A percentile compares a stretch with the other conserved stretches of the same genome.
Conservation (phyloP, 2,888 invertebrate species). For the Drosophila rellima region DNA sequence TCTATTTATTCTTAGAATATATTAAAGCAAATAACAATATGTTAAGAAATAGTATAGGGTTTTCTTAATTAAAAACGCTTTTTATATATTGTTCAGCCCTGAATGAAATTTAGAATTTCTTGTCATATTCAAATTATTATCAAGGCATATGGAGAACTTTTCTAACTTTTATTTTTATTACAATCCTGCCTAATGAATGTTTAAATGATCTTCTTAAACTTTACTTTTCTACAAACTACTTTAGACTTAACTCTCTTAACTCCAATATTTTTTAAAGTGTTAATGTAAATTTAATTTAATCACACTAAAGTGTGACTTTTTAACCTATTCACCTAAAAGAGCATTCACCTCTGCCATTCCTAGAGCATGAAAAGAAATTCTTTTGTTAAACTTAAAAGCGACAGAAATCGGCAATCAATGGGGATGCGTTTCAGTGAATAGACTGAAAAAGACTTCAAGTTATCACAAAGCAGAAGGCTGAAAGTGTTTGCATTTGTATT, state of each 20-base stretch:
- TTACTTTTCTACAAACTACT: too few species aligned
- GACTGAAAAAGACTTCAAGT: slow-evolving; percentile 58
- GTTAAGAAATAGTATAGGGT: neutral
- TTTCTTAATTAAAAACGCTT: neutral
- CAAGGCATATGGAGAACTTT: neutral
- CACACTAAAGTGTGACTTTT: neutral
- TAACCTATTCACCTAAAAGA: slow-evolving; percentile 18
- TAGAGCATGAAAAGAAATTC: slow-evolving; percentile 3
- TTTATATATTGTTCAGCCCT: neutral
- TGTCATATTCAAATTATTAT: neutral
- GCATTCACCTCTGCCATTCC: slow-evolving; percentile 22
- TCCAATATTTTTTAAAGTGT: too few species aligned
- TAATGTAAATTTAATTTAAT: too few species aligned
- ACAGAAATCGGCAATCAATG: slow-evolving; percentile 37
- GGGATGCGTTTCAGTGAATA: slow-evolving; percentile 53
- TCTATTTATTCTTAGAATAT: slow-evolving; percentile 1
- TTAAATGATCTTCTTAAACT: too few species aligned
- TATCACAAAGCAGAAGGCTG: slow-evolving; percentile 38
- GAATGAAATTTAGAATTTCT: too few species aligned
- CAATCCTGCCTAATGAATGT: too few species aligned
- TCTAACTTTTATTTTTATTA: neutral
- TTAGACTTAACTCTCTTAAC: too few species aligned
- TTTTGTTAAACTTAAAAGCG: slow-evolving; percentile 44
- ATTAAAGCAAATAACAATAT: neutral
- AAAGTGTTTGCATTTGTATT: slow-evolving; percentile 47